phyloP scores from a whole-genome alignment of 2,113 vertebrate genomes.

The Limanda limanda region DNA sequence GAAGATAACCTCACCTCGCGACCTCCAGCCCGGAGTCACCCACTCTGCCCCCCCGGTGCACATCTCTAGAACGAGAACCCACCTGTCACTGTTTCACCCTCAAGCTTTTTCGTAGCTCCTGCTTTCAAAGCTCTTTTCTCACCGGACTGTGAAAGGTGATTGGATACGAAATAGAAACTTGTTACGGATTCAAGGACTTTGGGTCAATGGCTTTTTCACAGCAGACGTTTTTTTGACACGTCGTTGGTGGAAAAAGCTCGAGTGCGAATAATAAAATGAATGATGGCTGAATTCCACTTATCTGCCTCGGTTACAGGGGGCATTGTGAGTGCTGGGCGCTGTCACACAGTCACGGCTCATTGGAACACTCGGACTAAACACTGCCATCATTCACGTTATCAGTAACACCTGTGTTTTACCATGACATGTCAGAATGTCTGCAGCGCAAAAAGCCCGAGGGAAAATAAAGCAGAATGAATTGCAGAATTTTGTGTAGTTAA shows the following conservation, averaged over 20 bases:
- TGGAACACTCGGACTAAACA: neutral
- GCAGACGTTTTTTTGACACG: neutral
- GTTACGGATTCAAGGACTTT: neutral
- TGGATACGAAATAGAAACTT: neutral
- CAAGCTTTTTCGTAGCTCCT: slow-evolving; percentile 7
- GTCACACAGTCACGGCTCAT: neutral
- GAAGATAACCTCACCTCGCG: slow-evolving; percentile 28
- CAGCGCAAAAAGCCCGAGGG: too few relatives aligned
- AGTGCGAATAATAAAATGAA: neutral
- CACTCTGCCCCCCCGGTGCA: slow-evolving; percentile 5
- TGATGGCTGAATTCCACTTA: neutral
- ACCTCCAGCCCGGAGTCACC: neutral
- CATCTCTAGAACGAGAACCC: slow-evolving; percentile 7
- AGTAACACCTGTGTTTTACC: neutral
- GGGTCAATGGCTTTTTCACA: neutral
- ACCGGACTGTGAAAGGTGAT: neutral
- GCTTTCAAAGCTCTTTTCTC: slow-evolving; percentile 7
- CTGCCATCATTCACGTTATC: neutral
- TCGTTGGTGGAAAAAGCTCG: neutral
- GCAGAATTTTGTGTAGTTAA: neutral
- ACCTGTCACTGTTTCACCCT: slow-evolving; percentile 10
- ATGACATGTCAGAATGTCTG: too few relatives aligned
- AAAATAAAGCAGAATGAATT: neutral
- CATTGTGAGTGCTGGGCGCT: neutral
- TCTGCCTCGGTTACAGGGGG: neutral